Conservation (phyloP, 1,140 invertebrate species). For the Anoplolepis gracilipes region DNA sequence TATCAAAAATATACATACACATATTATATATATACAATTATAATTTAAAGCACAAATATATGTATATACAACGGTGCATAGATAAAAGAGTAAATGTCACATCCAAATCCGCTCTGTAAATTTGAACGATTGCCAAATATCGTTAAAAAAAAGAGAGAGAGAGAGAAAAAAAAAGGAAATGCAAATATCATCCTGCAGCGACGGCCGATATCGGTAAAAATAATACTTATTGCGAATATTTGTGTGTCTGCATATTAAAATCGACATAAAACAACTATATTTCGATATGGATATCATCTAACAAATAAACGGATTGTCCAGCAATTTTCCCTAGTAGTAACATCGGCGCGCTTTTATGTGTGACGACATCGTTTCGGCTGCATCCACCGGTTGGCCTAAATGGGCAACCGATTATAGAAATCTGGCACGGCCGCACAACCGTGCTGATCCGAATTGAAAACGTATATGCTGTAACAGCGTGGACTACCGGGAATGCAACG, state of each 20-base stretch:
- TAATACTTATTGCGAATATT: slow-evolving; percentile 31
- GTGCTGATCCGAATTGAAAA: slow-evolving; percentile 54
- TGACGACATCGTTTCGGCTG: slow-evolving; percentile 46
- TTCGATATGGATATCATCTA: slow-evolving; percentile 36
- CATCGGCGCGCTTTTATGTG: slow-evolving; percentile 36
- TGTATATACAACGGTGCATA: neutral
- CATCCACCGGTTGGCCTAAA: slow-evolving; percentile 53
- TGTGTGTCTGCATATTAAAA: slow-evolving; percentile 2
- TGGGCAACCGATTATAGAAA: slow-evolving; percentile 58
- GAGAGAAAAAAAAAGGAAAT: neutral
- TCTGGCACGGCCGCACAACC: slow-evolving; percentile 40
- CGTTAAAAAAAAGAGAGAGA: neutral
- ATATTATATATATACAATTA: neutral
- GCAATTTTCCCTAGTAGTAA: slow-evolving; percentile 40
- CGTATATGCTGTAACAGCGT: neutral
- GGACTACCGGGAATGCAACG: slow-evolving; percentile 18
- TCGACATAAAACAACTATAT: slow-evolving; percentile 40
- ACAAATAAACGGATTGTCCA: slow-evolving; percentile 53
- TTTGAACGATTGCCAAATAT: slow-evolving; percentile 8
- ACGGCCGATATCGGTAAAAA: slow-evolving; percentile 3
- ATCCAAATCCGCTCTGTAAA: slow-evolving; percentile 2
- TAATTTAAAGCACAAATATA: slow-evolving; percentile 2
- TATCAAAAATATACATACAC: slow-evolving; percentile 1
- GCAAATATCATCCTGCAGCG: slow-evolving; percentile 8
- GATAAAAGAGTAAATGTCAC: slow-evolving; percentile 22